A percentile compares a stretch with the other conserved stretches of the same genome.
Evolutionary conservation across 2,113 vertebrate species (phyloP).

Genomic region (Tapirus terrestris): DNA sequence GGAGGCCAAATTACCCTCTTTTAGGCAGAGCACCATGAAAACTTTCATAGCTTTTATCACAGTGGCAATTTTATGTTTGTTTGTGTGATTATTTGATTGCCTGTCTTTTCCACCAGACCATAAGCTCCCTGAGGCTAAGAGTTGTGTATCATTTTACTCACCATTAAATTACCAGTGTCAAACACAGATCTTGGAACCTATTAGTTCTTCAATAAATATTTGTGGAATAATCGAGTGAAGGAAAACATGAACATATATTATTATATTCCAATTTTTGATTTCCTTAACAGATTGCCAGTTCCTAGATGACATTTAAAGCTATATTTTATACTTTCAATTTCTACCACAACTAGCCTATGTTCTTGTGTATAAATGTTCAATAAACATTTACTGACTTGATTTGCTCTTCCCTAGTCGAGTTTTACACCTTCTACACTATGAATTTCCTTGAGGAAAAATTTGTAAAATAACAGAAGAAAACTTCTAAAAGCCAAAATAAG

Average conservation of each 20-base stretch:
- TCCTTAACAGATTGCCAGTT: neutral
- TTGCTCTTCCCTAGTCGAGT: neutral
- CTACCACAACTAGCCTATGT: neutral
- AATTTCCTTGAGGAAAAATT: conserved; percentile 42
- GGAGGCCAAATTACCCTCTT: neutral
- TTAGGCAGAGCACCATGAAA: neutral
- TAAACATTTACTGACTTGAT: conserved; percentile 30
- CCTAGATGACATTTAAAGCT: neutral
- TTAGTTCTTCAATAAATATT: neutral
- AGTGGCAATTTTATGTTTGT: neutral
- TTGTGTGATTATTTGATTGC: neutral
- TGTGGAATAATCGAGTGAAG: neutral
- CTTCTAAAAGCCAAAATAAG: conserved; percentile 25
- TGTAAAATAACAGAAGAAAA: conserved; percentile 30
- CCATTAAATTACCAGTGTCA: neutral
- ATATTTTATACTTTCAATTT: conserved; percentile 7
- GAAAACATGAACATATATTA: neutral
- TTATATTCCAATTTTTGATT: neutral
- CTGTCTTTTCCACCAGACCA: neutral
- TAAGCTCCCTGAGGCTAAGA: neutral
- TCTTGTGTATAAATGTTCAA: neutral
- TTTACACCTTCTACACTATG: neutral
- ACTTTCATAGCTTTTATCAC: neutral
- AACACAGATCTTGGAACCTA: neutral
- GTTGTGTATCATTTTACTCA: neutral